Conservation (phyloP, 2,797 vertebrate genomes). For the Chaetophractus vellerosus region DNA sequence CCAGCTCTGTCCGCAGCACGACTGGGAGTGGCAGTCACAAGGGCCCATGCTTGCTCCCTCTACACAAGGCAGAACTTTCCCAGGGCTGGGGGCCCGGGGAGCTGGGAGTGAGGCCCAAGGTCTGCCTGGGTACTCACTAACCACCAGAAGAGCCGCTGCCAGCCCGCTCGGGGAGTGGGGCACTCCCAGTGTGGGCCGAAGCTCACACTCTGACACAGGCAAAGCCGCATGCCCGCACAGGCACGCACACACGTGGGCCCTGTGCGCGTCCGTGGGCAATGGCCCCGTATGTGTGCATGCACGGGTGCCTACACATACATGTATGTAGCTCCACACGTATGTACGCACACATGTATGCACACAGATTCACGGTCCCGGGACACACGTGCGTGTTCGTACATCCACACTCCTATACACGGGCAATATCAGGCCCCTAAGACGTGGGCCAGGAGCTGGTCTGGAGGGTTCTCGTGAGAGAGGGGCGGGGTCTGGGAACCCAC, state of each 20-base stretch:
- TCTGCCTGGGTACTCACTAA: not conserved
- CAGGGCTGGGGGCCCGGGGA: not conserved
- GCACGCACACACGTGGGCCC: too few species aligned
- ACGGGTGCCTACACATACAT: not conserved
- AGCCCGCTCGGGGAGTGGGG: not conserved
- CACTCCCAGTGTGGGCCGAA: fast-evolving
- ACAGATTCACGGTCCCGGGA: not conserved
- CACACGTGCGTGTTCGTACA: not conserved
- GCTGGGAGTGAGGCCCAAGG: not conserved
- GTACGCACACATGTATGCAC: not conserved
- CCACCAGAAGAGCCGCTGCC: fast-evolving
- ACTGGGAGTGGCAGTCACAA: not conserved
- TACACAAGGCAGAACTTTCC: not conserved
- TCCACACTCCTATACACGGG: not conserved
- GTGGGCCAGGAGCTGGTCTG: not conserved
- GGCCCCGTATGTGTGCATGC: not conserved
- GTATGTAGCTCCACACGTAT: not conserved
- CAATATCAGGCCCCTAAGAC: not conserved
- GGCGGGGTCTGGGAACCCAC: not conserved
- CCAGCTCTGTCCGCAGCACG: not conserved
- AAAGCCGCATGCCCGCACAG: not conserved
- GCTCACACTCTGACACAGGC: too few species aligned
- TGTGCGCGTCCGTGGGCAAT: too few species aligned
- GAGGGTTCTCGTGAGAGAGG: not conserved
- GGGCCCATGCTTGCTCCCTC: too few species aligned